Evolutionary conservation across 2,797 vertebrate genomes (phyloP).

Genomic region (Aeoliscus strigatus): DNA sequence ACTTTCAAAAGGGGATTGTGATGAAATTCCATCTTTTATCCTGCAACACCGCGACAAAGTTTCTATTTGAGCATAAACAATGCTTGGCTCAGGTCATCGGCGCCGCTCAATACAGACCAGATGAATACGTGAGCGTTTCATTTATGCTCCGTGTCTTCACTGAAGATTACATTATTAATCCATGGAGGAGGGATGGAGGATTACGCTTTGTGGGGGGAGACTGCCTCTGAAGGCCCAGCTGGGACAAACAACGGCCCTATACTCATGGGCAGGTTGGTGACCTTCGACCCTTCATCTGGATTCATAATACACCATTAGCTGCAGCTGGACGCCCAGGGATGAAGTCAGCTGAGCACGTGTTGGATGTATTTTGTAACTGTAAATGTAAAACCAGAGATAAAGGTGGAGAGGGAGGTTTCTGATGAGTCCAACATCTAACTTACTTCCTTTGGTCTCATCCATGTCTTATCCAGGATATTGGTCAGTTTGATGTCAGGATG

Average conservation of each 20-base stretch:
- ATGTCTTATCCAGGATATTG: too few relatives aligned
- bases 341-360: constrained; percentile 4
- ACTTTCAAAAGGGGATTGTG: constrained; percentile 41
- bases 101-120: constrained; percentile 29
- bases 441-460: too few relatives aligned
- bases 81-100: constrained; percentile 34
- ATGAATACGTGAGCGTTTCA: constrained; percentile 56
- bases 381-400: background rate
- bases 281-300: constrained; percentile 39
- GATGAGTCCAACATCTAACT: background rate
- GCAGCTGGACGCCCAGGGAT: constrained; percentile 15
- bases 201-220: constrained; percentile 44
- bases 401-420: background rate
- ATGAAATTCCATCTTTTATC: constrained; percentile 46
- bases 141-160: constrained; percentile 51
- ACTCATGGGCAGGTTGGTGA: constrained; percentile 32
- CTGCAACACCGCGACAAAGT: constrained; percentile 35
- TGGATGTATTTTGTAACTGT: constrained; percentile 7
- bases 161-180: constrained; percentile 65
- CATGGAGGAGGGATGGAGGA: constrained; percentile 47
- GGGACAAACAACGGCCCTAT: constrained; percentile 53
- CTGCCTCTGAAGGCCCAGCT: constrained; percentile 38
- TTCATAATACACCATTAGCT: constrained; percentile 17
- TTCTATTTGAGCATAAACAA: constrained; percentile 34
- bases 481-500: too few relatives aligned